phyloP scores from a whole-genome alignment of 2,888 invertebrate species.

The Patella depressa region DNA sequence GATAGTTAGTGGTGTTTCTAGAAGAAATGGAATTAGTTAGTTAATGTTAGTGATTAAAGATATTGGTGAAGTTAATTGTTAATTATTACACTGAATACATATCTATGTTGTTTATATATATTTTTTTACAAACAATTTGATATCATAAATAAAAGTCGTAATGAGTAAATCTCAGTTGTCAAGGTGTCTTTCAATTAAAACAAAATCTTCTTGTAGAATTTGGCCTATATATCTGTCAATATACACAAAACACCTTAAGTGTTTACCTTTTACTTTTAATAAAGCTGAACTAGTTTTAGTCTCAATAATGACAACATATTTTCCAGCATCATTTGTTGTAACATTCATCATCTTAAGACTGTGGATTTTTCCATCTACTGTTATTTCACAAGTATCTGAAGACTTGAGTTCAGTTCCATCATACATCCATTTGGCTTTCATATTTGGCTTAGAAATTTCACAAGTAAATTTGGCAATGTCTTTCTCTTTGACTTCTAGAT shows the following conservation, averaged over 20 bases:
- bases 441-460: slow-evolving; percentile 94
- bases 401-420: slow-evolving; percentile 83
- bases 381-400: slow-evolving; percentile 84
- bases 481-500: slow-evolving; percentile 48
- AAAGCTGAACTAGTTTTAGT: slow-evolving; percentile 60
- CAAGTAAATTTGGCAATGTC: slow-evolving; percentile 84
- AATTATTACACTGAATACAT: too few relatives aligned
- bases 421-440: slow-evolving; percentile 91
- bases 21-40: slow-evolving; percentile 14
- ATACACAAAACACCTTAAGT: too few relatives aligned
- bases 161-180: too few relatives aligned
- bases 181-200: too few relatives aligned
- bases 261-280: slow-evolving; percentile 61
- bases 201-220: too few relatives aligned
- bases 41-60: too few relatives aligned
- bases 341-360: slow-evolving; percentile 59
- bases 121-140: background rate
- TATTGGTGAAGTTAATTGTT: too few relatives aligned
- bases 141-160: too few relatives aligned
- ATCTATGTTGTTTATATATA: background rate
- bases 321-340: slow-evolving; percentile 59
- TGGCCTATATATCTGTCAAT: too few relatives aligned
- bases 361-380: slow-evolving; percentile 78
- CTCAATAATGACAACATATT: slow-evolving; percentile 59
- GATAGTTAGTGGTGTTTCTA: slow-evolving; percentile 46